These are phyloP conservation scores for Parnassius orleans DNA, from an alignment of 2,888 invertebrate species.

Conservation along the genomic window DNA sequence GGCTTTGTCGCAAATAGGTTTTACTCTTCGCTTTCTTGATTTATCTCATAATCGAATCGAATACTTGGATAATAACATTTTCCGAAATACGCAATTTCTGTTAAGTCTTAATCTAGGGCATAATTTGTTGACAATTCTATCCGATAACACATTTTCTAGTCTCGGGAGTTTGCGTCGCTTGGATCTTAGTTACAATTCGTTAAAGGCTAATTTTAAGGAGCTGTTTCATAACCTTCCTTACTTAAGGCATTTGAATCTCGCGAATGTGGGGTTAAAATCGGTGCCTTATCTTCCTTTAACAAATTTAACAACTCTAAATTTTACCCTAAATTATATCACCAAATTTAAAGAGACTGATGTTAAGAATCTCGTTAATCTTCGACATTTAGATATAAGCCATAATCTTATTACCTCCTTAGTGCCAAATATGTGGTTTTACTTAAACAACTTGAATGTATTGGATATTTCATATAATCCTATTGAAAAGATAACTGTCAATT, in stretches of 20 bases:
- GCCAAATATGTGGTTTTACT: slow-evolving; percentile 86
- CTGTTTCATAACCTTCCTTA: slow-evolving; percentile 92
- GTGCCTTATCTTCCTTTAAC: slow-evolving; percentile 89
- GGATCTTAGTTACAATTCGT: slow-evolving; percentile 89
- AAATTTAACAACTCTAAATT: slow-evolving; percentile 88
- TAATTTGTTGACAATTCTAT: slow-evolving; percentile 91
- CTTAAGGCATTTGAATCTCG: slow-evolving; percentile 88
- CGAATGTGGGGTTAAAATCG: slow-evolving; percentile 87
- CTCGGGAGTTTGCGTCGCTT: slow-evolving; percentile 88
- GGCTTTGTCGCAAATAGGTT: slow-evolving; percentile 88
- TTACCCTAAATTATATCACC: slow-evolving; percentile 89
- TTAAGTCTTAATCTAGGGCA: slow-evolving; percentile 88
- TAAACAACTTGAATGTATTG: slow-evolving; percentile 86
- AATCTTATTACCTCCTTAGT: slow-evolving; percentile 89
- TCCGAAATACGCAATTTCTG: slow-evolving; percentile 90
- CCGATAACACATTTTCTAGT: slow-evolving; percentile 93
- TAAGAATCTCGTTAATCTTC: slow-evolving; percentile 85
- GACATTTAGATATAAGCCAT: slow-evolving; percentile 87
- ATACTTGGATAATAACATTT: slow-evolving; percentile 93
- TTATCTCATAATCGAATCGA: slow-evolving; percentile 90
- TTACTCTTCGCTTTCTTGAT: slow-evolving; percentile 88
- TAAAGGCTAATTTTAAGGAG: slow-evolving; percentile 93
- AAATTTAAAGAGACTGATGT: slow-evolving; percentile 86
- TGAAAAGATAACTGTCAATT: slow-evolving; percentile 85
- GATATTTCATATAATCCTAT: slow-evolving; percentile 92